Base-by-base conservation (phyloP, 2,888 invertebrate species). In the Scaptomyza flava region DNA sequence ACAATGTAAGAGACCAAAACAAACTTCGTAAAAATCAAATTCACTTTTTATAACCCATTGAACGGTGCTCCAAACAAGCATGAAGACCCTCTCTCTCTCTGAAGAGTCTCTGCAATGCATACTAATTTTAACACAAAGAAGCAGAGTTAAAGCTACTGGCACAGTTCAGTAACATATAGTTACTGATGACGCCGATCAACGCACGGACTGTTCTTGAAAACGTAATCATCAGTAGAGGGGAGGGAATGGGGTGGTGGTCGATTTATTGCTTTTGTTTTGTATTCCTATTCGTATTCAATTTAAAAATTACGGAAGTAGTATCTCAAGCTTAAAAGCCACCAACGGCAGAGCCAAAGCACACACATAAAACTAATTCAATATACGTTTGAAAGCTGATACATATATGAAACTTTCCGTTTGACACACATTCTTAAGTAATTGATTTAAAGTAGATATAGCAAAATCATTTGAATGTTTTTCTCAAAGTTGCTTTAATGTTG, bases 281-380 rank as follows among this genome's bases (percentile, higher is more conserved):
- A n/a, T 53, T 66, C 33, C 61, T 59, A 58, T 79, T 68, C 64
- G 68, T 66, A 52, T 67, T 67, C 70, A 85, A 76, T 83, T 79
- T 63, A 68, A 81, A 9, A 83, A 68, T 65, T 71, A 68, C 89
- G 84, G 84, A 85, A 85, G 81, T 80, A 83, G 79, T 83, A 51
- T 53, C 27, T 27, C 27, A 27, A 27, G 27, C 27, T 27, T 27
- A 6, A 4, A 6, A 27, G 27, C 6, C 27, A 27, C 3, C 71
- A 65, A 47, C 9, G 46, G 30, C 12, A 52, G 47, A 43, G n/a
- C 4, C 45, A 14, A 17, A 4, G 36, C 46, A 23, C 4, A 23
- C 38, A 42, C 17, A 30, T 47, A 20, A n/a, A 33, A n/a, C 50
- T 42, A 76, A 63, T 77, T 72, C 11, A 48, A 68, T 77, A 33